Percentiles rank a stretch among this genome's conserved stretches.
phyloP scores from a whole-genome alignment of 2,797 vertebrate genomes.

The Enteromius fasciolatus region DNA sequence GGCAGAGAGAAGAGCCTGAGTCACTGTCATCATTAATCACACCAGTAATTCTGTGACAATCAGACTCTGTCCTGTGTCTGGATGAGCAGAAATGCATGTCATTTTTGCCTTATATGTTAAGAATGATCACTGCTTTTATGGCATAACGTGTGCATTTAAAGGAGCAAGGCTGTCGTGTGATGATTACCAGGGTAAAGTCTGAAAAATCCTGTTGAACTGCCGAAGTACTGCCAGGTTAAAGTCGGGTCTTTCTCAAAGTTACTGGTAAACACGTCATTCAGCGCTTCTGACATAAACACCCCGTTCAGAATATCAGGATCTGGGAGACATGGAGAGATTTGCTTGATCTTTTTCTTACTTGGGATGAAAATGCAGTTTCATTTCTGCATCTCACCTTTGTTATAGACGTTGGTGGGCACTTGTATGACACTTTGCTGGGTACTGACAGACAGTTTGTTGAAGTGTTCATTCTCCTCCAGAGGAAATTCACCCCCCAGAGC shows the following conservation, averaged over 20 bases:
- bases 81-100: not conserved
- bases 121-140: not conserved
- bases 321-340: slow-evolving; percentile 58
- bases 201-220: slow-evolving; percentile 93
- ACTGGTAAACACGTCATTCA: slow-evolving; percentile 90
- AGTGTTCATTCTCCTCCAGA: slow-evolving; percentile 90
- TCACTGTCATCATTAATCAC: slow-evolving; percentile 27
- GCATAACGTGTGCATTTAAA: not conserved
- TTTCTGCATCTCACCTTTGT: slow-evolving; percentile 81
- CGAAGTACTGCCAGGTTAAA: slow-evolving; percentile 96
- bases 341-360: not conserved
- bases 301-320: slow-evolving; percentile 92
- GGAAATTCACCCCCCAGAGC: slow-evolving; percentile 89
- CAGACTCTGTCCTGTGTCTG: not conserved
- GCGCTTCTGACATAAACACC: slow-evolving; percentile 92
- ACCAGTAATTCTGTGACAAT: slow-evolving; percentile 25
- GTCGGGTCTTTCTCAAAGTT: slow-evolving; percentile 94
- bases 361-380: not conserved
- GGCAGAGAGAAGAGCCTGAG: slow-evolving; percentile 21
- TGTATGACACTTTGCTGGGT: slow-evolving; percentile 89
- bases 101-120: not conserved
- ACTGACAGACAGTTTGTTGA: slow-evolving; percentile 88
- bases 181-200: slow-evolving; percentile 90
- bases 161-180: not conserved
- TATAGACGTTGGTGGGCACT: slow-evolving; percentile 96